Evolutionary conservation across 2,113 vertebrate genomes (phyloP).

Genomic region (Leucosticte australis): DNA sequence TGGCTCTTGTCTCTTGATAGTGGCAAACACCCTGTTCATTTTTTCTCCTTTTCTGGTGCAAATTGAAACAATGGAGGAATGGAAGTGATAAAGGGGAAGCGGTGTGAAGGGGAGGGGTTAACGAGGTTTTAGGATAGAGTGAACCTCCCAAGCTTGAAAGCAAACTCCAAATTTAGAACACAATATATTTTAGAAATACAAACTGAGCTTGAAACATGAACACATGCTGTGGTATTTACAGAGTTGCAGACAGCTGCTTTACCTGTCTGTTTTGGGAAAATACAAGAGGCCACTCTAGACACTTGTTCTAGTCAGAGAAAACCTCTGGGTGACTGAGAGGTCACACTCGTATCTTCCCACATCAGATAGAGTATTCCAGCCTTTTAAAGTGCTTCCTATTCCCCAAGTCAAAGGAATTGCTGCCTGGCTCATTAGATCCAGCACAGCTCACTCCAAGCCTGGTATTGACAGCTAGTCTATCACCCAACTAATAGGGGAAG

Average conservation of each 20-base stretch:
- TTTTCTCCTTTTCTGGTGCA: neutral
- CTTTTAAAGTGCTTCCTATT: neutral
- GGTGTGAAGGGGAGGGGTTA: neutral
- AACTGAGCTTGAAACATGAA: neutral
- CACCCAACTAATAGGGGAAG: neutral
- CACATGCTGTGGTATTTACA: neutral
- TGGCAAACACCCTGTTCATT: neutral
- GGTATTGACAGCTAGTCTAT: neutral
- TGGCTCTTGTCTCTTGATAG: neutral
- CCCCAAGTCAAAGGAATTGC: neutral
- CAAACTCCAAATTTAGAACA: neutral
- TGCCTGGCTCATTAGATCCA: neutral
- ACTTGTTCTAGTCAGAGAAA: neutral
- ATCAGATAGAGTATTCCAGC: neutral
- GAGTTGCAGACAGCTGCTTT: neutral
- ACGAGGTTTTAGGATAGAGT: fast-evolving
- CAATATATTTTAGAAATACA: neutral
- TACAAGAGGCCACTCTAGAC: neutral
- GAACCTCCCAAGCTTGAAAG: neutral
- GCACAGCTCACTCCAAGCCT: neutral
- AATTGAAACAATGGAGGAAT: neutral
- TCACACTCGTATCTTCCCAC: neutral
- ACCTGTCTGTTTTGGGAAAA: neutral
- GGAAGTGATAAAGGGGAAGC: neutral
- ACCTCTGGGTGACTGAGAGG: neutral